Percentiles rank a stretch among this genome's conserved stretches.
Evolutionary conservation across 2,113 vertebrate species (phyloP).

Genomic region (Ammodytes marinus): DNA sequence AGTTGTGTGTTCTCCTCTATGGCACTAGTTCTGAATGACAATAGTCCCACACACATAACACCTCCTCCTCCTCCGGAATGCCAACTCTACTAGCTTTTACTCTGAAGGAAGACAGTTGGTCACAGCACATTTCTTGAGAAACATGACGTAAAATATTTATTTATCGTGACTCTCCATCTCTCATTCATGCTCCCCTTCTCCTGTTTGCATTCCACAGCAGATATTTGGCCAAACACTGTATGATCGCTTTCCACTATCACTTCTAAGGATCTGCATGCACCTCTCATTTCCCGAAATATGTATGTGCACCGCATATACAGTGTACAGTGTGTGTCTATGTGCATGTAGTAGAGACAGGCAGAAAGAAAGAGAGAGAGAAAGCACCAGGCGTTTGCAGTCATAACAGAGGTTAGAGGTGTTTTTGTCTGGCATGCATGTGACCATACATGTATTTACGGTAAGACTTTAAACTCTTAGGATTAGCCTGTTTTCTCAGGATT

Average conservation of each 20-base stretch:
- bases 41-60: slow-evolving; percentile 28
- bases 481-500: slow-evolving; percentile 51
- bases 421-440: slow-evolving; percentile 60
- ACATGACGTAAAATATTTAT: slow-evolving; percentile 44
- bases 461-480: slow-evolving; percentile 70
- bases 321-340: slow-evolving; percentile 2
- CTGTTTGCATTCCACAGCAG: slow-evolving; percentile 56
- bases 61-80: slow-evolving; percentile 62
- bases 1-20: slow-evolving; percentile 15
- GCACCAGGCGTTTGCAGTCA: slow-evolving; percentile 23
- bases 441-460: slow-evolving; percentile 50
- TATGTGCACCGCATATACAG: neutral
- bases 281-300: neutral
- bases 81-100: slow-evolving; percentile 41
- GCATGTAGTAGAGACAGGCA: slow-evolving; percentile 10
- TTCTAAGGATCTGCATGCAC: slow-evolving; percentile 25
- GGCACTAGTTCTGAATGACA: slow-evolving; percentile 74
- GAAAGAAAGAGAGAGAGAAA: neutral
- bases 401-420: slow-evolving; percentile 42
- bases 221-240: slow-evolving; percentile 24
- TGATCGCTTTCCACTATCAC: slow-evolving; percentile 35
- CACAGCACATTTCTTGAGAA: slow-evolving; percentile 14
- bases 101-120: slow-evolving; percentile 25
- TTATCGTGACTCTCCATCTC: slow-evolving; percentile 30
- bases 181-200: slow-evolving; percentile 29